Evolutionary conservation across 2,888 invertebrate genomes (phyloP), one percentile per base, ranked within the genome.

Genomic region (Ormyrus thymus): DNA sequence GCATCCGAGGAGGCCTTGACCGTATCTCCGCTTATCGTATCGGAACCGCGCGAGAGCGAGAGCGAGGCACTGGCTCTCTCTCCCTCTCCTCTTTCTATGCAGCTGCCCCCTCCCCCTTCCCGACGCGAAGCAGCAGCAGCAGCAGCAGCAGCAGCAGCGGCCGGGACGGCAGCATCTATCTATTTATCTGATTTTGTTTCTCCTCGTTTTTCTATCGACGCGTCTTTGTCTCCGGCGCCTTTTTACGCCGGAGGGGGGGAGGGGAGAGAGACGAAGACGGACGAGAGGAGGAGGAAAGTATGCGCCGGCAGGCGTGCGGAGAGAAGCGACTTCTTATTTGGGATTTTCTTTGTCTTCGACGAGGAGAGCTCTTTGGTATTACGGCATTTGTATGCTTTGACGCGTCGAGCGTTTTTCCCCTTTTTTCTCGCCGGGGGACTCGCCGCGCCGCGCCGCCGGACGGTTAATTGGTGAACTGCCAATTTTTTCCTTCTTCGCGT

Each of bases 11-110:
- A 89, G 89, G 89, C 89, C 89, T 89, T 89, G 89, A 89, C 89
- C 89, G 89, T 89, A 89, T 89, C 89, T 89, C 86, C 85, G 87
- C 89, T 89, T 89, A 89, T 89, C 89, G 88, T 86, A 86, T 87
- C 88, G 85, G 85, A 83, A 83, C 86, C 86, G 84, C 84, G 84
- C 84, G 65, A 66, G 78, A 61, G 51, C 13, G 55, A 58, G 64
- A 1, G 45, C 59, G 48, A 29, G 69, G 51, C 43, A 45, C n/a
- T 62, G 73, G 15, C 65, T 45, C 59, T 48, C 50, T 61, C 61
- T 51, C n/a, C 45, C 51, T 43, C 45, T 61, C 50, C 13, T 48
- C 59, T 61, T 48, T 29, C 29, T 29, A 29, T 29, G 29, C 29
- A 29, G 29, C 11, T 46, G 15, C 43, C 1, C 29, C 69, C 48